phyloP scores from a whole-genome alignment of 2,888 invertebrate genomes.

The Fragum fragum region DNA sequence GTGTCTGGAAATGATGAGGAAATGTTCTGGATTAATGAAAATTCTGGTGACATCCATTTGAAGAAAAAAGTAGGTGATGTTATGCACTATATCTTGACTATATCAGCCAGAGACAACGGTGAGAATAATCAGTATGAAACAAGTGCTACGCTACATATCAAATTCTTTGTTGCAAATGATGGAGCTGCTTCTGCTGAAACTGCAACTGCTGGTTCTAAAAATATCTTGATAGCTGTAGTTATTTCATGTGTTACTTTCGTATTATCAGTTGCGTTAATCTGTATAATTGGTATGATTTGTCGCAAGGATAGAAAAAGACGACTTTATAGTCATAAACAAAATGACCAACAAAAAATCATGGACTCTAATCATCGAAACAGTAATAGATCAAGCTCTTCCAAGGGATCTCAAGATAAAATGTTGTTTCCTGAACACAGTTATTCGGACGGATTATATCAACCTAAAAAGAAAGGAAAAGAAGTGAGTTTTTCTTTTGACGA shows the following conservation, averaged over 20 bases:
- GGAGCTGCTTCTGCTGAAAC: neutral
- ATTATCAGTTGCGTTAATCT: conserved; percentile 68
- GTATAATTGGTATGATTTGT: conserved; percentile 66
- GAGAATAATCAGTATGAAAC: conserved; percentile 47
- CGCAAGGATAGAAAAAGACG: conserved; percentile 62
- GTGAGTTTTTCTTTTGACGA: conserved; percentile 70
- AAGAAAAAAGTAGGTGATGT: conserved; percentile 61
- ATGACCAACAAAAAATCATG: conserved; percentile 74
- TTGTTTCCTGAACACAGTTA: conserved; percentile 43
- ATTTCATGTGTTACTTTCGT: conserved; percentile 73
- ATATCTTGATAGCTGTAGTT: conserved; percentile 68
- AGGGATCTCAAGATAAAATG: conserved; percentile 71
- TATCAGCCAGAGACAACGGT: conserved; percentile 68
- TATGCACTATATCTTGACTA: conserved; percentile 63
- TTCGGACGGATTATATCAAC: conserved; percentile 46
- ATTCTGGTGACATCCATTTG: conserved; percentile 64
- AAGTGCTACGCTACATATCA: conserved; percentile 62
- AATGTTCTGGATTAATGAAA: conserved; percentile 61
- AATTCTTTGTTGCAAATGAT: conserved; percentile 59
- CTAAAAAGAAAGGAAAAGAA: conserved; percentile 63
- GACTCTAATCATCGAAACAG: conserved; percentile 63
- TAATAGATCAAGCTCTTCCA: conserved; percentile 69
- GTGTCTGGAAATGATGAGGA: conserved; percentile 45
- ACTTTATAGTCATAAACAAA: conserved; percentile 66
- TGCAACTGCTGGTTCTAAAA: conserved; percentile 54